phyloP scores from a whole-genome alignment of 2,888 invertebrate species.

The Rhagonycha lutea region DNA sequence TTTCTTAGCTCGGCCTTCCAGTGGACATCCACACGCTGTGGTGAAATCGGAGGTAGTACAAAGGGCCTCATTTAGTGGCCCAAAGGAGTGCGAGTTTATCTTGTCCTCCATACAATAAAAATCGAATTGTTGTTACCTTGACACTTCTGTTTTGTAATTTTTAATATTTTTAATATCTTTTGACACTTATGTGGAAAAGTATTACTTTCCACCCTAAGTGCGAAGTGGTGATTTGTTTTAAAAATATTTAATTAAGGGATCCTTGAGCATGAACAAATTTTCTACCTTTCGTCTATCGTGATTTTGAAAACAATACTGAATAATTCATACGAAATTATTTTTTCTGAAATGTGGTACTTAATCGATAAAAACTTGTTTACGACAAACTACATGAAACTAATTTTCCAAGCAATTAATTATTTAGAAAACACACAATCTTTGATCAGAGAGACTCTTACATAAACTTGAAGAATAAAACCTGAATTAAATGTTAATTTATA shows the following conservation, averaged over 20 bases:
- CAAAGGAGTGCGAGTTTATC: no score
- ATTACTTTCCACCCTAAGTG: not conserved
- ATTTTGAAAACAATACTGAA: not conserved
- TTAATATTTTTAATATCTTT: no score
- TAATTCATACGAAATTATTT: not conserved
- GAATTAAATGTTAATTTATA: not conserved
- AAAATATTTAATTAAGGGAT: not conserved
- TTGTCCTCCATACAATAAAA: no score
- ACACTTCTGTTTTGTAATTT: no score
- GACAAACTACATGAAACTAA: not conserved
- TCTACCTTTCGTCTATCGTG: not conserved
- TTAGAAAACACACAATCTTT: not conserved
- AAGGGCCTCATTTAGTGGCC: no score
- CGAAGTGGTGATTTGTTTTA: no score
- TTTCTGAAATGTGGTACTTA: not conserved
- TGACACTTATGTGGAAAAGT: not conserved
- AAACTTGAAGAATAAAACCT: not conserved
- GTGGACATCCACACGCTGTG: no score
- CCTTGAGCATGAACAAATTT: not conserved
- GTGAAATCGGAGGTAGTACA: no score
- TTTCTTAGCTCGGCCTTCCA: no score
- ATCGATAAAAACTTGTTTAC: constrained; percentile 2
- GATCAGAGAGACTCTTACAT: not conserved
- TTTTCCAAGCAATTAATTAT: constrained; percentile 2
- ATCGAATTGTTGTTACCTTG: no score